These are phyloP conservation scores for Leuciscus waleckii DNA, from an alignment of 2,797 vertebrate genomes.

Conservation along the genomic window DNA sequence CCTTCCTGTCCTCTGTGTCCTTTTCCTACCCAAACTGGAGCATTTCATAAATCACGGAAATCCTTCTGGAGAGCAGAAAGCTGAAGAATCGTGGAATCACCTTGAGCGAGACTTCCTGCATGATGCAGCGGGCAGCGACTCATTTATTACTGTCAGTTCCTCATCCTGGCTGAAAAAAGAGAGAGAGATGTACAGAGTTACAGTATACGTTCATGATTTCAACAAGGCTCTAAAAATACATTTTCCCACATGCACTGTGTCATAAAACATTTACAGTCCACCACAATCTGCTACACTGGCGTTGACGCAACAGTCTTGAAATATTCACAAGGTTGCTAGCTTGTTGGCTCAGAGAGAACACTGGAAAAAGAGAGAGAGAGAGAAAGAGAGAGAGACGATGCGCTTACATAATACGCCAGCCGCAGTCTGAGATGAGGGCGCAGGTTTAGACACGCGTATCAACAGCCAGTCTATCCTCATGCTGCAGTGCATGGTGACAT, in stretches of 20 bases:
- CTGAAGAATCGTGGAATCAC: constrained; percentile 60
- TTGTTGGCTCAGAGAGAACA: constrained; percentile 44
- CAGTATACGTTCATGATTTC: constrained; percentile 49
- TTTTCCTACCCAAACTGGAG: constrained; percentile 41
- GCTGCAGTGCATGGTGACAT: constrained; percentile 20
- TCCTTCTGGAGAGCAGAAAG: constrained; percentile 44
- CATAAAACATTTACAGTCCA: constrained; percentile 84
- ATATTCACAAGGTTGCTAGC: constrained; percentile 63
- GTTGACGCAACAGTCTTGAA: constrained; percentile 69
- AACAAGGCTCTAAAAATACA: constrained; percentile 77
- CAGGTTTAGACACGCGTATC: constrained; percentile 57
- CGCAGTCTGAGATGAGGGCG: constrained; percentile 63
- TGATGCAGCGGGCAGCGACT: constrained; percentile 30
- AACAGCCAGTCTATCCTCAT: constrained; percentile 24
- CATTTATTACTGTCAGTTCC: constrained; percentile 44
- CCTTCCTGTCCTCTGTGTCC: constrained; percentile 44
- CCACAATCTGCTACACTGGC: constrained; percentile 75
- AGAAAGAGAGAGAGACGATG: constrained; percentile 30
- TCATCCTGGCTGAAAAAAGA: background rate
- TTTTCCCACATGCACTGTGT: constrained; percentile 82
- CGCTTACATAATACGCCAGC: constrained; percentile 75
- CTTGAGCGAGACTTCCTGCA: constrained; percentile 51
- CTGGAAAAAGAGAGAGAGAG: constrained; percentile 17
- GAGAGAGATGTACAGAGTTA: constrained; percentile 25
- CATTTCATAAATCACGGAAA: constrained; percentile 55